Percentiles rank a stretch among this genome's conserved stretches.
Conservation (phyloP, 1,140 invertebrate species). For the Drosophila sp. region DNA sequence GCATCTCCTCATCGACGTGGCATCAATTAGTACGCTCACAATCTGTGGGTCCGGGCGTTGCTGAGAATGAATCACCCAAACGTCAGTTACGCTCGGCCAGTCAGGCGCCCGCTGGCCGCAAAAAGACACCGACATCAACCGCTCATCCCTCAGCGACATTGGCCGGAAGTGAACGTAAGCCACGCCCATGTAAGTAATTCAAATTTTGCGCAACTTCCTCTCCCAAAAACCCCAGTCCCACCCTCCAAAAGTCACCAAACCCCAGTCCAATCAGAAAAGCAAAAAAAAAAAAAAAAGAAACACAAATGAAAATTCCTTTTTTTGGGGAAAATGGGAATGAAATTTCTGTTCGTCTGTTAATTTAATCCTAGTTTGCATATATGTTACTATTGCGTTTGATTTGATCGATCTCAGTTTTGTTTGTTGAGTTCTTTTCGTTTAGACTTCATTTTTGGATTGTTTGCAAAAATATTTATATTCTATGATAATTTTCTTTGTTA, state of each 20-base stretch:
- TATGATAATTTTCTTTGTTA: constrained; percentile 32
- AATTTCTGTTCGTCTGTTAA: constrained; percentile 39
- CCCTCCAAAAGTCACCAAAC: neutral
- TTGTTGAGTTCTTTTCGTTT: constrained; percentile 31
- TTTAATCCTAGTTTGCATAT: constrained; percentile 75
- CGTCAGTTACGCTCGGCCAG: constrained; percentile 87
- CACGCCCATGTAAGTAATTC: constrained; percentile 86
- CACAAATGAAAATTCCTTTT: constrained; percentile 30
- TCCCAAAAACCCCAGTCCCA: constrained; percentile 18
- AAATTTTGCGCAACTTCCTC: constrained; percentile 47
- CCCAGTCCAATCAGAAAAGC: neutral
- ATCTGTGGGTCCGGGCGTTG: constrained; percentile 86
- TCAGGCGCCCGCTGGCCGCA: constrained; percentile 84
- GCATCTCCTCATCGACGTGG: constrained; percentile 36
- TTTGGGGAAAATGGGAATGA: constrained; percentile 34
- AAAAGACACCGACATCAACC: constrained; percentile 72
- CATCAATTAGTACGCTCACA: constrained; percentile 86
- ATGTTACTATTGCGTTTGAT: constrained; percentile 38
- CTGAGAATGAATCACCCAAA: constrained; percentile 87
- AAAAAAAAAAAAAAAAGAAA: constrained; percentile 20
- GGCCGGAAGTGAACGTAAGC: constrained; percentile 83
- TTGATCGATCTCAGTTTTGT: constrained; percentile 9
- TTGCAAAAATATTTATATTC: constrained; percentile 28
- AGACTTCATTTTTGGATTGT: constrained; percentile 28
- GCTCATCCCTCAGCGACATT: constrained; percentile 47